Evolutionary conservation across 2,888 invertebrate genomes (phyloP).

Genomic region (Mythimna albipuncta): DNA sequence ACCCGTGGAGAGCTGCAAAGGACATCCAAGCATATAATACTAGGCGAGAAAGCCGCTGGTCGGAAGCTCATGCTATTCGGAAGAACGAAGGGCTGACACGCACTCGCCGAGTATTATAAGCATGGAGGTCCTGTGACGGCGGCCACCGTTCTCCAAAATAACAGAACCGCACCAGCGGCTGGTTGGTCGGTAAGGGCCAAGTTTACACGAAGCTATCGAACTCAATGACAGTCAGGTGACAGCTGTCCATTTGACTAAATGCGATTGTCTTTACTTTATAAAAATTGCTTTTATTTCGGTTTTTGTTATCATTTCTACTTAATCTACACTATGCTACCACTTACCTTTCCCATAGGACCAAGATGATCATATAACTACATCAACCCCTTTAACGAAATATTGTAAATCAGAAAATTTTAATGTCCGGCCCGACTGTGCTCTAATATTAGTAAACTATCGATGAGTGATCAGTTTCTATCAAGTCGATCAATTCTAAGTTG

Average conservation of each 20-base stretch:
- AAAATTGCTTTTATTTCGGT: background rate
- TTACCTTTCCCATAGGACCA: conserved; percentile 34
- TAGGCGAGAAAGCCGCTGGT: conserved; percentile 76
- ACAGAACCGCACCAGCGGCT: conserved; percentile 77
- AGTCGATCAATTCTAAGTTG: background rate
- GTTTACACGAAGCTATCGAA: conserved; percentile 11
- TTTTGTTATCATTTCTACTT: background rate
- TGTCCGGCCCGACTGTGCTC: background rate
- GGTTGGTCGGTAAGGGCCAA: conserved; percentile 20
- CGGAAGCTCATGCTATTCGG: conserved; percentile 81
- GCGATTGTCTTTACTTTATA: conserved; percentile 33
- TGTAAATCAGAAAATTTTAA: background rate
- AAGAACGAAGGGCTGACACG: conserved; percentile 80
- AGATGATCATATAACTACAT: background rate
- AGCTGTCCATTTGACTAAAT: conserved; percentile 33
- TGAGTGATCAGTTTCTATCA: background rate
- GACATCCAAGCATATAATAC: conserved; percentile 86
- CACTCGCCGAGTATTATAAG: conserved; percentile 85
- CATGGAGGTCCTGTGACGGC: conserved; percentile 79
- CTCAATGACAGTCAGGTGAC: conserved; percentile 1
- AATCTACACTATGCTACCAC: conserved; percentile 37
- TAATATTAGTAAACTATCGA: conserved; percentile 6
- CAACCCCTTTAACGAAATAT: too few species aligned
- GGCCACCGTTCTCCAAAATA: conserved; percentile 87
- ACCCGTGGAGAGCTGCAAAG: conserved; percentile 78